Evolutionary conservation across 2,797 vertebrate genomes (phyloP).

Genomic region (Ataeniobius toweri): DNA sequence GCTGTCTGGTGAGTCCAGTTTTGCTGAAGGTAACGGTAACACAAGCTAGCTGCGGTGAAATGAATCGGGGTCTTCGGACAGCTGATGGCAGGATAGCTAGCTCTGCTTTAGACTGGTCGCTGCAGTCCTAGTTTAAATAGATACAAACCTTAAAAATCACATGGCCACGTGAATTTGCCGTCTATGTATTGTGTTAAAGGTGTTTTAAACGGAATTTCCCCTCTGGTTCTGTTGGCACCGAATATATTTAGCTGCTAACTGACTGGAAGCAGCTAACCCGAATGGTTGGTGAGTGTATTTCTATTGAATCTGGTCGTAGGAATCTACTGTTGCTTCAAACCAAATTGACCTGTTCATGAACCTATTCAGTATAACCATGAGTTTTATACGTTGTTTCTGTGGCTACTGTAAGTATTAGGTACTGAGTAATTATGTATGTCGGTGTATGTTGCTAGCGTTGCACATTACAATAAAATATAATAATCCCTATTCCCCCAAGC

Average conservation of each 20-base stretch:
- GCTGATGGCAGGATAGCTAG: constrained; percentile 32
- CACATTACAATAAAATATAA: neutral
- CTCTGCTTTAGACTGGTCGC: neutral
- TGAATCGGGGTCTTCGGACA: constrained; percentile 43
- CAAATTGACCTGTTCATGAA: neutral
- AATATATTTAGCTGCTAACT: constrained; percentile 1
- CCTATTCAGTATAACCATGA: neutral
- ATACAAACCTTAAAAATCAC: neutral
- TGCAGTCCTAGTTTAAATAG: too few species aligned
- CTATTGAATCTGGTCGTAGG: too few species aligned
- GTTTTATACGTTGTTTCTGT: neutral
- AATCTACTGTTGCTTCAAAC: neutral
- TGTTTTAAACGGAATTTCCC: neutral
- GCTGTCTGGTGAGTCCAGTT: constrained; percentile 76
- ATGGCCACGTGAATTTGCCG: neutral
- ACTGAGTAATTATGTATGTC: neutral
- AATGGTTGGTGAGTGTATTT: neutral
- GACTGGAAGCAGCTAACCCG: neutral
- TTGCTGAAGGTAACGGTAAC: neutral
- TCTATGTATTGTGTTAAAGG: neutral
- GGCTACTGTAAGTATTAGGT: neutral
- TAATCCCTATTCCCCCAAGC: neutral
- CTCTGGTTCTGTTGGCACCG: neutral
- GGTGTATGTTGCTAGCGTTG: neutral
- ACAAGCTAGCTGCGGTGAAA: constrained; percentile 21